phyloP scores from a whole-genome alignment of 2,888 invertebrate genomes.

The Caenorhabditis doughertyi region DNA sequence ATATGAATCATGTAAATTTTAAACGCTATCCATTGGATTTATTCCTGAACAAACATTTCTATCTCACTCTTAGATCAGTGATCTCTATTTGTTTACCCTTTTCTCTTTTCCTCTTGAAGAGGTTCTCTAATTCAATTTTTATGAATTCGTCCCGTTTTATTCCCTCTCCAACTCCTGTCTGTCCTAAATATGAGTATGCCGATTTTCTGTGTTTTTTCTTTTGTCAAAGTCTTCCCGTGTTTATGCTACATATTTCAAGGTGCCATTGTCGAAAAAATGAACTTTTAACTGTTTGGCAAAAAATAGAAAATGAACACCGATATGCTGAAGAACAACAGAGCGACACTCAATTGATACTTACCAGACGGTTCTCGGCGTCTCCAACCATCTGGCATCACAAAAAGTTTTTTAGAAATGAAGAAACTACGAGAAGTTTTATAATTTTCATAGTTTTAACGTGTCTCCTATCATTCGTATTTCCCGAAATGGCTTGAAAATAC shows the following conservation, averaged over 20 bases:
- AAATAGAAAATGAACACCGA: too few relatives aligned
- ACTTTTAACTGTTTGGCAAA: too few relatives aligned
- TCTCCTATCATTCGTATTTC: too few relatives aligned
- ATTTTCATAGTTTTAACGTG: too few relatives aligned
- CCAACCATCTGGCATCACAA: too few relatives aligned
- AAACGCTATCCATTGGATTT: neutral
- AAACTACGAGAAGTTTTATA: too few relatives aligned
- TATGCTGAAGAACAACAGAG: too few relatives aligned
- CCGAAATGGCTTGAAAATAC: too few relatives aligned
- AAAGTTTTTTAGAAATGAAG: too few relatives aligned
- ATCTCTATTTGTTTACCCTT: slow-evolving; percentile 1
- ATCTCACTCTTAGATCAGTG: slow-evolving; percentile 6
- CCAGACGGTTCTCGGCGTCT: too few relatives aligned
- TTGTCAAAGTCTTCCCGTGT: neutral
- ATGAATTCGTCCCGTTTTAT: neutral
- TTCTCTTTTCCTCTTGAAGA: slow-evolving; percentile 2
- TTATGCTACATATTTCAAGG: neutral
- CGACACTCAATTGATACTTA: too few relatives aligned
- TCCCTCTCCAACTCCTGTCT: neutral
- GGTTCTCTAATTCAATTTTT: neutral
- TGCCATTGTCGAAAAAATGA: neutral
- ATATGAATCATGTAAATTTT: neutral
- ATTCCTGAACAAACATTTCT: neutral
- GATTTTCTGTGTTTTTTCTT: neutral
- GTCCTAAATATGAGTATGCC: neutral